Evolutionary conservation across 2,888 invertebrate species (phyloP).

Genomic region (Pollenia amentaria): DNA sequence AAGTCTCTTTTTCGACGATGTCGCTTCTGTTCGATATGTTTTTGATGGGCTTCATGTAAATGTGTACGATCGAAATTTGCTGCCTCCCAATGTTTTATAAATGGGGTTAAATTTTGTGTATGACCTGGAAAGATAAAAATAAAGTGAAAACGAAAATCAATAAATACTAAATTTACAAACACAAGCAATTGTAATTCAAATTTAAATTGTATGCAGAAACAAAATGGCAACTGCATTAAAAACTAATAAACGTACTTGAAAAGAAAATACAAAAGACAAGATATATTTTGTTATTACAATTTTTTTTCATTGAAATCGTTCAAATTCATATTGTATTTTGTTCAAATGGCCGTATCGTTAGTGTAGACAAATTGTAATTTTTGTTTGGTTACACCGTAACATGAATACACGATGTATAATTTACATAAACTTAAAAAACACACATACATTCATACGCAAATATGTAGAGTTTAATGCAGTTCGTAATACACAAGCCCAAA

Average conservation of each 20-base stretch:
- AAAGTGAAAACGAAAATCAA: constrained; percentile 43
- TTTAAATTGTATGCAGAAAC: constrained; percentile 29
- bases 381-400: constrained; percentile 31
- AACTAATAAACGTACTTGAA: constrained; percentile 43
- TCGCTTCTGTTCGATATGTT: constrained; percentile 83
- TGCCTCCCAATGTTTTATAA: constrained; percentile 92
- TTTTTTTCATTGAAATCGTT: constrained; percentile 14
- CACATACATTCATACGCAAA: background rate
- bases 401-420: constrained; percentile 50
- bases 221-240: constrained; percentile 53
- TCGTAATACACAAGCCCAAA: constrained; percentile 17
- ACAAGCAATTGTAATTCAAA: constrained; percentile 22
- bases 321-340: background rate
- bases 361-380: constrained; percentile 32
- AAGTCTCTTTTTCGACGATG: constrained; percentile 83
- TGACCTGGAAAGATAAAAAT: constrained; percentile 85
- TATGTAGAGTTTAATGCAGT: constrained; percentile 3
- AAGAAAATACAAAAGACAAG: constrained; percentile 1
- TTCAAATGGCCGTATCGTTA: background rate
- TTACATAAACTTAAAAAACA: constrained; percentile 34
- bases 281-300: background rate
- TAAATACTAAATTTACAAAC: constrained; percentile 12
- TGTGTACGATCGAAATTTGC: constrained; percentile 88
- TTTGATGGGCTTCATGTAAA: constrained; percentile 83
- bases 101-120: constrained; percentile 87